phyloP scores from a whole-genome alignment of 2,888 invertebrate genomes.

The Chloroclysta siterata region DNA sequence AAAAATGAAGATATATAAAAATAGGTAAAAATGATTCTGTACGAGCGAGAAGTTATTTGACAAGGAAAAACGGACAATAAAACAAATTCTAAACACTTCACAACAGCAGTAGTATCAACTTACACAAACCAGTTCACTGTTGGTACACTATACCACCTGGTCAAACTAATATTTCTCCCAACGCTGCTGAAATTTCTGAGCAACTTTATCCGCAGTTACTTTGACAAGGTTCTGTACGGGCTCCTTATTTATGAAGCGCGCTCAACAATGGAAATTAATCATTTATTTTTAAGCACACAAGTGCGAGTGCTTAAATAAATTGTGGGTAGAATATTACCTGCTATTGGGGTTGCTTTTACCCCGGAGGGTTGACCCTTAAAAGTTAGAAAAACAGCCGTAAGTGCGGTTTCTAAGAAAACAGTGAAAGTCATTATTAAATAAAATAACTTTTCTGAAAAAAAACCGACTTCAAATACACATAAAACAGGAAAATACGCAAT shows the following conservation, averaged over 20 bases:
- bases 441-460: no score
- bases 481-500: no score
- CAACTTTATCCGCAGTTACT: constrained; percentile 8
- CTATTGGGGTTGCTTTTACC: constrained; percentile 8
- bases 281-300: constrained; percentile 27
- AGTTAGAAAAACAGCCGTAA: constrained; percentile 10
- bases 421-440: no score
- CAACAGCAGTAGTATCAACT: constrained; percentile 4
- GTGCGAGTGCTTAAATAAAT: constrained; percentile 22
- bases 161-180: constrained; percentile 7
- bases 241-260: constrained; percentile 6
- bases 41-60: no score
- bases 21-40: no score
- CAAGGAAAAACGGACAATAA: not conserved
- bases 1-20: no score
- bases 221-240: constrained; percentile 6
- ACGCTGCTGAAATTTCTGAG: not conserved
- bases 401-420: not conserved
- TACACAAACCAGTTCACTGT: not conserved
- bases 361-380: constrained; percentile 19
- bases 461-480: no score
- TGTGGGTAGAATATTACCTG: constrained; percentile 23
- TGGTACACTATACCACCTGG: constrained; percentile 3
- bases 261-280: constrained; percentile 17
- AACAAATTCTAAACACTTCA: constrained; percentile 5